These are phyloP conservation scores for Lithosia quadra DNA, from an alignment of 2,888 invertebrate genomes.

Conservation along the genomic window DNA sequence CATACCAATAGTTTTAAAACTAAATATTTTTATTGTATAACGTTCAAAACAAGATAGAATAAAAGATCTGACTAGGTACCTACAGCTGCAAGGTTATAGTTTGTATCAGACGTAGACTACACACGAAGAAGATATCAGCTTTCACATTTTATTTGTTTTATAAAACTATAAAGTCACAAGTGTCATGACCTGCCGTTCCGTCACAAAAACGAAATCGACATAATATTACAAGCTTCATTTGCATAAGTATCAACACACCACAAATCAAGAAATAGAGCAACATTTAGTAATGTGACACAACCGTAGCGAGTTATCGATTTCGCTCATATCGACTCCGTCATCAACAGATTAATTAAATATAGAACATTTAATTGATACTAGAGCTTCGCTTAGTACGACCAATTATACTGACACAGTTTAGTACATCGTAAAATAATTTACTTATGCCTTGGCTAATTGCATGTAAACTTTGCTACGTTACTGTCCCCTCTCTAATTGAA, in stretches of 20 bases:
- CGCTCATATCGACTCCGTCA: conserved; percentile 26
- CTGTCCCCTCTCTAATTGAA: conserved; percentile 47
- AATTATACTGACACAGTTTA: conserved; percentile 43
- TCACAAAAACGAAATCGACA: conserved; percentile 16
- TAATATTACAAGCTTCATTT: conserved; percentile 20
- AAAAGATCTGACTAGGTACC: neutral
- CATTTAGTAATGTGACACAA: conserved; percentile 49
- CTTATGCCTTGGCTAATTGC: conserved; percentile 49
- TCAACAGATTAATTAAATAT: conserved; percentile 21
- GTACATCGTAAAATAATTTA: conserved; percentile 52
- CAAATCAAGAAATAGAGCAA: conserved; percentile 44
- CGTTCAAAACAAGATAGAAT: neutral
- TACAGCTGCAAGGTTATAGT: neutral
- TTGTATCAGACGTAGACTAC: neutral
- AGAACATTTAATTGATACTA: conserved; percentile 27
- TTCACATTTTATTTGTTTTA: conserved; percentile 39
- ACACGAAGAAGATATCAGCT: conserved; percentile 19
- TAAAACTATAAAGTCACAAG: conserved; percentile 51
- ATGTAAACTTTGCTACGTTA: conserved; percentile 51
- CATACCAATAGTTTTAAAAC: too few relatives aligned
- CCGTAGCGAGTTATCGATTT: conserved; percentile 48
- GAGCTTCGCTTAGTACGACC: conserved; percentile 30
- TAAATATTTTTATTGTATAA: neutral
- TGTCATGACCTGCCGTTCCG: conserved; percentile 37
- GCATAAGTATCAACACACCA: conserved; percentile 21